Evolutionary conservation across 2,888 invertebrate species (phyloP).

Genomic region (Gymnoscelis rufifasciata): DNA sequence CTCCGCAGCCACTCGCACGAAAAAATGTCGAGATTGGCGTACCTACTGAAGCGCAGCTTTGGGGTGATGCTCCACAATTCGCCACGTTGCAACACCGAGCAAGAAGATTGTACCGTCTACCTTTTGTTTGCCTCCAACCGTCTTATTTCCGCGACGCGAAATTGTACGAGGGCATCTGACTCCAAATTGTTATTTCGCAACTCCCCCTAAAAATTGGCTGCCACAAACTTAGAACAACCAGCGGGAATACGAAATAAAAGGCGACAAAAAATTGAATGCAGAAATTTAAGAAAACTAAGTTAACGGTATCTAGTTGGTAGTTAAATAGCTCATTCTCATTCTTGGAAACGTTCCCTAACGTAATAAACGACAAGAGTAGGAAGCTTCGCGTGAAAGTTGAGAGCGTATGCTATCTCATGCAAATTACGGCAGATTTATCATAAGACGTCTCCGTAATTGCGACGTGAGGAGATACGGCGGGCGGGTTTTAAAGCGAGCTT

Average conservation of each 20-base stretch:
- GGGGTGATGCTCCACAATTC: constrained; percentile 67
- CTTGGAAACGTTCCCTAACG: constrained; percentile 74
- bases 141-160: constrained; percentile 69
- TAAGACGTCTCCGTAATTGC: constrained; percentile 78
- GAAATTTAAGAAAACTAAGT: constrained; percentile 51
- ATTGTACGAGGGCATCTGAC: constrained; percentile 61
- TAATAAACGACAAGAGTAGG: constrained; percentile 76
- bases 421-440: constrained; percentile 79
- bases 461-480: constrained; percentile 77
- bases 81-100: constrained; percentile 59
- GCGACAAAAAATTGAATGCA: constrained; percentile 37
- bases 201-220: constrained; percentile 44
- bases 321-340: constrained; percentile 76
- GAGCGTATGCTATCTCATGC: constrained; percentile 80
- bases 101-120: constrained; percentile 68
- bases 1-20: constrained; percentile 44
- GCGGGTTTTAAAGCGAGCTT: constrained; percentile 68
- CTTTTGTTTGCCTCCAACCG: constrained; percentile 71
- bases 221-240: constrained; percentile 31
- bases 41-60: constrained; percentile 52
- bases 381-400: constrained; percentile 76
- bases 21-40: constrained; percentile 73
- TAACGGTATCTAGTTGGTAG: constrained; percentile 67
- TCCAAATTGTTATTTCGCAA: constrained; percentile 60
- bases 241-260: constrained; percentile 33